Percentiles rank a stretch among this genome's conserved stretches.
Evolutionary conservation across 2,113 vertebrate species (phyloP).

Genomic region (Podilymbus podiceps): DNA sequence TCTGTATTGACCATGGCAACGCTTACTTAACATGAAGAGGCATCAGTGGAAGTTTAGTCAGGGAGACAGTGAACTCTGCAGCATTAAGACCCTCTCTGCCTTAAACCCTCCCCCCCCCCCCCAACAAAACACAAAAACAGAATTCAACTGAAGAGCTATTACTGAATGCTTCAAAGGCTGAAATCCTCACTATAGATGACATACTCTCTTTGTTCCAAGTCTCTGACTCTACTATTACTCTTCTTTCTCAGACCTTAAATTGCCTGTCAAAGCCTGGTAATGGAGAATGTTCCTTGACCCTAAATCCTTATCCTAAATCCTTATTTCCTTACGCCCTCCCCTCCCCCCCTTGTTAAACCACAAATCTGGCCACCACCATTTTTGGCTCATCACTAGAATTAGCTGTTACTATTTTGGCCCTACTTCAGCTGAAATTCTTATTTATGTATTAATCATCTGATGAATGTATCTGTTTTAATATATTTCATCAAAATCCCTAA

Average conservation of each 20-base stretch:
- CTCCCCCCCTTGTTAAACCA: neutral
- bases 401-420: conserved; percentile 25
- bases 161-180: neutral
- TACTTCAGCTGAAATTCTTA: conserved; percentile 15
- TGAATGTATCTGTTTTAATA: neutral
- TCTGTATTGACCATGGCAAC: neutral
- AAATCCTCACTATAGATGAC: neutral
- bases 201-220: conserved; percentile 21
- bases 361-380: neutral
- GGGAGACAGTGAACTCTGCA: neutral
- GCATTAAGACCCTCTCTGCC: neutral
- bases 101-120: neutral
- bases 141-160: neutral
- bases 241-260: conserved; percentile 45
- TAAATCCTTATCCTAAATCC: conserved; percentile 23
- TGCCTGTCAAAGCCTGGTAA: conserved; percentile 28
- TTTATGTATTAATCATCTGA: conserved; percentile 31
- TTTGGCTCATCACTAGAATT: neutral
- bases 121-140: neutral
- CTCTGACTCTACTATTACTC: neutral
- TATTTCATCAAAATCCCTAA: neutral
- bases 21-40: neutral
- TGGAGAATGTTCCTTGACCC: conserved; percentile 7
- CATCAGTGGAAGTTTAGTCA: neutral
- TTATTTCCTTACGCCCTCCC: neutral